These are phyloP conservation scores for Rhynchotus rufescens DNA, from an alignment of 2,797 vertebrate genomes.

Conservation along the genomic window DNA sequence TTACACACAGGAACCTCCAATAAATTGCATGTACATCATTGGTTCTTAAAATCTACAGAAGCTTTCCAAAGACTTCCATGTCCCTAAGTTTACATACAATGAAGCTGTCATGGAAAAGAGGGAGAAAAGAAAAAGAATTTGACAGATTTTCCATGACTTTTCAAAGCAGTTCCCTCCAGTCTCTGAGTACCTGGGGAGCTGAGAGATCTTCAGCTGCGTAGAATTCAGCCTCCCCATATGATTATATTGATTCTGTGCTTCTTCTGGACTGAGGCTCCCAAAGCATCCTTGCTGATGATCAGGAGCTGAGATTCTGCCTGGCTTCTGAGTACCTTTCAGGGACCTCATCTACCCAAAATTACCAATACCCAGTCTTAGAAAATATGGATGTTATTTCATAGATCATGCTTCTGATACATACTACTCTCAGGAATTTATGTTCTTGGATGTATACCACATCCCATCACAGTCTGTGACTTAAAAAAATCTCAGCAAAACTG, in stretches of 20 bases:
- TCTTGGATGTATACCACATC: not conserved
- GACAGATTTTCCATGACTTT: not conserved
- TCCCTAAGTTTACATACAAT: not conserved
- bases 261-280: not conserved
- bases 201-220: not conserved
- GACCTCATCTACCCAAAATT: rapidly evolving
- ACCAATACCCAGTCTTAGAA: not conserved
- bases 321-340: not conserved
- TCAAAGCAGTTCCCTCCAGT: not conserved
- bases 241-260: not conserved
- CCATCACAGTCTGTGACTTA: not conserved
- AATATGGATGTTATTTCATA: not conserved
- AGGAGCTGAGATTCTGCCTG: not conserved
- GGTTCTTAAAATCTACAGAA: not conserved
- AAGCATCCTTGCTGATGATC: not conserved
- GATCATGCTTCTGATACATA: not conserved
- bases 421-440: not conserved
- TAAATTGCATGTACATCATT: not conserved
- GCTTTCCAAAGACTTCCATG: not conserved
- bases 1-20: not conserved
- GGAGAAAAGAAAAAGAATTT: not conserved
- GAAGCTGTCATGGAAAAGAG: not conserved
- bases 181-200: not conserved
- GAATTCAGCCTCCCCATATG: not conserved
- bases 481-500: not conserved